These are phyloP conservation scores for Redunca redunca DNA, from an alignment of 2,113 vertebrate species.

Conservation along the genomic window DNA sequence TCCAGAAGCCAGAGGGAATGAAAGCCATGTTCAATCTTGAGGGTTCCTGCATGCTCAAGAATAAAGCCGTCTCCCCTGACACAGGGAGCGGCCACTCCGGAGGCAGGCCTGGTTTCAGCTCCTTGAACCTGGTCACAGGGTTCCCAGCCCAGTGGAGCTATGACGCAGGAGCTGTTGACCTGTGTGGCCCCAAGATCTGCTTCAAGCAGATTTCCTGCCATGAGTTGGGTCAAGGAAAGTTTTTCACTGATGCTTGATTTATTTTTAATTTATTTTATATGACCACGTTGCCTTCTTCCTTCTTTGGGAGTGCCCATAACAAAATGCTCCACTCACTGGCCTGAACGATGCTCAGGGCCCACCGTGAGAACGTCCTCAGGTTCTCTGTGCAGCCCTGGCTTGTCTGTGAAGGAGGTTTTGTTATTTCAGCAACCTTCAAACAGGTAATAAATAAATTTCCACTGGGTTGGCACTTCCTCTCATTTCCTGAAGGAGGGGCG, in stretches of 20 bases:
- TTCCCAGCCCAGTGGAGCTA: conserved; percentile 52
- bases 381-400: conserved; percentile 47
- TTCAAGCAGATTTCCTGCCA: conserved; percentile 75
- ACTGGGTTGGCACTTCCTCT: conserved; percentile 83
- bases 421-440: conserved; percentile 82
- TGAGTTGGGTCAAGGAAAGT: conserved; percentile 69
- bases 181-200: conserved; percentile 63
- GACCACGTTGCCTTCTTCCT: conserved; percentile 33
- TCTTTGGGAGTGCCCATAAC: conserved; percentile 3
- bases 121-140: conserved; percentile 47
- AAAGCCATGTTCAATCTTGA: neutral
- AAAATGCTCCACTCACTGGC: neutral
- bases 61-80: neutral
- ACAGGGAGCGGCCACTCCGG: neutral
- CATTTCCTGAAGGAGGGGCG: conserved; percentile 78
- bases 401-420: conserved; percentile 65
- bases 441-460: conserved; percentile 80
- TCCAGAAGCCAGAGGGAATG: neutral
- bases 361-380: conserved; percentile 34
- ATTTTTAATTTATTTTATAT: conserved; percentile 67
- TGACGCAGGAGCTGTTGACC: conserved; percentile 71
- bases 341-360: conserved; percentile 9
- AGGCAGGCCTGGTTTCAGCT: neutral
- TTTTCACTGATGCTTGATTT: conserved; percentile 63
- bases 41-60: neutral